Conservation (phyloP, 2,113 vertebrate genomes). For the Crypturellus undulatus region DNA sequence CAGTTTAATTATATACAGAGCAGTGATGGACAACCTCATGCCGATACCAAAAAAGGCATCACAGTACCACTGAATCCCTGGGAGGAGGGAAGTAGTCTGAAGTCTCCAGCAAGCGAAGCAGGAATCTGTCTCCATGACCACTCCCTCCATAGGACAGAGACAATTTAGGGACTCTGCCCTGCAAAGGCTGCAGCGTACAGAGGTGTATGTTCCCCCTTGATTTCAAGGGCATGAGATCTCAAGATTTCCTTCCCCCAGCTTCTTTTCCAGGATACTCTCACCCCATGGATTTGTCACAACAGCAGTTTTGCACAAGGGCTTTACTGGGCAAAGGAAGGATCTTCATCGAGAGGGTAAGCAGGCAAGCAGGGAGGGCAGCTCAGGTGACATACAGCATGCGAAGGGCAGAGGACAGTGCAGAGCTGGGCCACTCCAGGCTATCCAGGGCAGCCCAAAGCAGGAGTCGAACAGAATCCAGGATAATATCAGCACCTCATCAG, state of each 20-base stretch:
- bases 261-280: background rate
- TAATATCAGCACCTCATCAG: conserved; percentile 18
- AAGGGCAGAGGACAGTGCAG: conserved; percentile 34
- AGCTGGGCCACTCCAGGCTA: background rate
- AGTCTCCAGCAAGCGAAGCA: background rate
- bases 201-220: background rate
- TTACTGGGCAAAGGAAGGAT: background rate
- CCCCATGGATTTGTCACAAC: background rate
- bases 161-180: background rate
- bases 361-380: background rate
- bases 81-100: background rate
- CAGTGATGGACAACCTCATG: background rate
- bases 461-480: background rate
- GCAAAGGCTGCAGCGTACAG: background rate
- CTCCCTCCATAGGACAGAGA: background rate
- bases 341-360: background rate
- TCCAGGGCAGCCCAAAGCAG: background rate
- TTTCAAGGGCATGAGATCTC: background rate
- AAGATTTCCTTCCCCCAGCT: background rate
- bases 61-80: background rate
- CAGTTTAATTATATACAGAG: conserved; percentile 30
- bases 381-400: conserved; percentile 36
- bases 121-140: background rate
- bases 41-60: conserved; percentile 61
- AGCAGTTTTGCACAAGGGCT: background rate